phyloP scores from a whole-genome alignment of 2,797 vertebrate genomes.

The Paedocypris micromegethes region DNA sequence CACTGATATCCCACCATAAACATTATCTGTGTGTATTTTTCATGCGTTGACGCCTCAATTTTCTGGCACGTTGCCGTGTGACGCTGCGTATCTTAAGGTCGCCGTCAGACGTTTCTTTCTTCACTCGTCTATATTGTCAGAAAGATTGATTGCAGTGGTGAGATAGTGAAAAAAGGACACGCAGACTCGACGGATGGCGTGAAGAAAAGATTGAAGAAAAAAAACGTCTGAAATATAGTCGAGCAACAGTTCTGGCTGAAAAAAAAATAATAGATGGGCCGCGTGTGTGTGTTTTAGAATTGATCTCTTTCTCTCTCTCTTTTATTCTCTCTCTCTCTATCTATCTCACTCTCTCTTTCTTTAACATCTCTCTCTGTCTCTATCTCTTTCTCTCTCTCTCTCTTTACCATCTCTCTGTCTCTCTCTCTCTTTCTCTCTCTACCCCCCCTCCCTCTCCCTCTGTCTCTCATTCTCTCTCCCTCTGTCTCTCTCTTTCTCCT shows the following conservation, averaged over 20 bases:
- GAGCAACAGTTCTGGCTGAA: conserved; percentile 27
- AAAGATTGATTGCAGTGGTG: conserved; percentile 35
- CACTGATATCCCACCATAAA: too few relatives aligned
- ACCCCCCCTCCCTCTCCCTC: too few relatives aligned
- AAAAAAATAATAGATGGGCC: conserved; percentile 11
- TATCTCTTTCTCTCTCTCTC: too few relatives aligned
- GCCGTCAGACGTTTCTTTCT: conserved; percentile 30
- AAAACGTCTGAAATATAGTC: conserved; percentile 35
- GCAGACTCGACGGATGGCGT: conserved; percentile 6
- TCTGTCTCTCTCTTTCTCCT: not conserved
- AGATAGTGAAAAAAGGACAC: conserved; percentile 24
- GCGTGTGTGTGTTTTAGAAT: not conserved
- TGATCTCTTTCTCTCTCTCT: conserved; percentile 9
- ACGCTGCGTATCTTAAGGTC: conserved; percentile 36
- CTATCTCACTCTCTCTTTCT: not conserved
- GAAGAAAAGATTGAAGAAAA: conserved; percentile 21
- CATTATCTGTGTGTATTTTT: not conserved
- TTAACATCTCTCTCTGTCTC: not conserved
- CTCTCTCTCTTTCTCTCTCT: too few relatives aligned
- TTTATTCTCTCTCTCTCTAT: conserved; percentile 9
- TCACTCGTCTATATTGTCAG: conserved; percentile 32
- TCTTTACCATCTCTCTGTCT: too few relatives aligned
- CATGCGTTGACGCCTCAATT: not conserved
- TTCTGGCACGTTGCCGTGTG: conserved; percentile 1
- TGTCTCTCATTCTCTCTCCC: too few relatives aligned